These are phyloP conservation scores for Orthonychiurus folsomi DNA, from an alignment of 2,888 invertebrate genomes.

Conservation along the genomic window DNA sequence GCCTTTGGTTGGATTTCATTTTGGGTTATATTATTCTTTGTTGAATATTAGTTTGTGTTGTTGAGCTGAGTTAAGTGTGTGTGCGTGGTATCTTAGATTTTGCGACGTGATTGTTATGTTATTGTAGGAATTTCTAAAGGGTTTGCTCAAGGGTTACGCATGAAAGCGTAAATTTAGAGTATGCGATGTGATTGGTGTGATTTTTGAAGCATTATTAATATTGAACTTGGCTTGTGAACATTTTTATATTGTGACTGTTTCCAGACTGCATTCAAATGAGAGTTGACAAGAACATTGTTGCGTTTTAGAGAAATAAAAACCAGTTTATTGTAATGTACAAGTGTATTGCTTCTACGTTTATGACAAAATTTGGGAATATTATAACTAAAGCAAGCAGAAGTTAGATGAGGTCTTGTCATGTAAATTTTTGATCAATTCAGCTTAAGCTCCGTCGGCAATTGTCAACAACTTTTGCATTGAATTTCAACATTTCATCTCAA, in stretches of 20 bases:
- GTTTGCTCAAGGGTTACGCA: background rate
- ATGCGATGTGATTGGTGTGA: background rate
- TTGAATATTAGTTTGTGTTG: background rate
- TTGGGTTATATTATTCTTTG: background rate
- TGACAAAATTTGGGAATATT: too few relatives aligned
- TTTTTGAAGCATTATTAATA: background rate
- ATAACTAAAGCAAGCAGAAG: too few relatives aligned
- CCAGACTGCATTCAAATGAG: background rate
- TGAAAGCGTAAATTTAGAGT: background rate
- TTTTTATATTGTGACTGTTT: background rate
- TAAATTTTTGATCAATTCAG: background rate
- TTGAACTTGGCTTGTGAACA: background rate
- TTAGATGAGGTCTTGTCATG: too few relatives aligned
- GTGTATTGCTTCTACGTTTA: too few relatives aligned
- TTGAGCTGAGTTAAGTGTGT: background rate
- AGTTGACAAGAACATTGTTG: background rate
- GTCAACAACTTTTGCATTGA: background rate
- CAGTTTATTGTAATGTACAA: background rate
- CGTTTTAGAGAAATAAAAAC: background rate
- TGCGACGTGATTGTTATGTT: background rate
- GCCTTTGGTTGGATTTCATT: background rate
- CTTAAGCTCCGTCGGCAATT: background rate
- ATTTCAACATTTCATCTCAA: background rate
- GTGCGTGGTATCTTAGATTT: background rate
- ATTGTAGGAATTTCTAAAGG: background rate